Evolutionary conservation across 2,888 invertebrate genomes (phyloP), one percentile per base, ranked within the genome.

Genomic region (Himalopsyche kuldschensis): DNA sequence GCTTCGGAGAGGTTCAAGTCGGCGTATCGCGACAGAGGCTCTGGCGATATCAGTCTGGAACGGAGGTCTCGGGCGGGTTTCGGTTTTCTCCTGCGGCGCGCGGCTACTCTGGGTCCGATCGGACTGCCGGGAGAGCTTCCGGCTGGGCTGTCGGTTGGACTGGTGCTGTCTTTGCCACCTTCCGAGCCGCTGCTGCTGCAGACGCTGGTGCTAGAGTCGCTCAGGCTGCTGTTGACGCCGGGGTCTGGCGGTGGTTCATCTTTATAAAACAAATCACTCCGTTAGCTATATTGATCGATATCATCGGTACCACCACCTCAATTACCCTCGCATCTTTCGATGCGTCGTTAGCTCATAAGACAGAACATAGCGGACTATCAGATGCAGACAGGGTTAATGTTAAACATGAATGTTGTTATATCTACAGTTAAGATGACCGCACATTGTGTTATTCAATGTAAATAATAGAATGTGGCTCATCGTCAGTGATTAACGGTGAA

Each of bases 1-100:
- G 89, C 90, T 87, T 94, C 93, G 6, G 89, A 88, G 46, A 93
- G 87, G 15, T 91, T 90, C 32, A 93, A 87, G 85, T 90, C 90
- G 8, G 88, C 84, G 79, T 89, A 90, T 86, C 91, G 90, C 0
- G 88, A 87, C 82, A 91, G 87, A 78, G 93, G 92, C 87, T 91
- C 91, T 90, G 90, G 85, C 87, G 89, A 91, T 90, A 90, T 27
- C 75, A 76, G 35, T 30, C 80, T 41, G 79, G 31, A 82, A 32
- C 27, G 35, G 20, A 20, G 81, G 4, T 55, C 76, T 82, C 78
- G 31, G 35, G 75, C 20, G 30, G 81, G 69, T 31, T 81, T 75
- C 82, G 81, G 82, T 85, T 84, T 84, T 48, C 35, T 85, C 78
- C 55, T 85, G 41, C 86, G 86, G 6, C 84, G 80, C 35, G 83